Conservation (phyloP, 2,797 vertebrate species). For the Myotis pilosus region DNA sequence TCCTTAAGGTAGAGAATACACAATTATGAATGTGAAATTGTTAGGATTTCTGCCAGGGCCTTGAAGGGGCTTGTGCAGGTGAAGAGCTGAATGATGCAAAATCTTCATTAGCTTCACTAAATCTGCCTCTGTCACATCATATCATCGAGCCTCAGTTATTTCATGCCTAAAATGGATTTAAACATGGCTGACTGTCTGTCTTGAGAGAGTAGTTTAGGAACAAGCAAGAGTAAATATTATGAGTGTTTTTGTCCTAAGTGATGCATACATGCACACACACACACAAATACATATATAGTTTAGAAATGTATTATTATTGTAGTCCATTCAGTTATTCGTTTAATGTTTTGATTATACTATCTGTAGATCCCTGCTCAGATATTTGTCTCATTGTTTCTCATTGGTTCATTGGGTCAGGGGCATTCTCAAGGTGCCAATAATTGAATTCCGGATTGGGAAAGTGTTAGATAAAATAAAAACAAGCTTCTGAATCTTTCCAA, state of each 20-base stretch:
- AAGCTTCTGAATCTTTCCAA: background rate
- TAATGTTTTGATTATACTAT: background rate
- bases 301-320: background rate
- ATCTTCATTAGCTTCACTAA: background rate
- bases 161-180: slow-evolving; percentile 38
- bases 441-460: background rate
- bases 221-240: background rate
- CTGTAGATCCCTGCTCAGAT: background rate
- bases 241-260: slow-evolving; percentile 5
- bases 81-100: background rate
- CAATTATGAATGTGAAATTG: slow-evolving; percentile 2
- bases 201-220: background rate
- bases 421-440: background rate
- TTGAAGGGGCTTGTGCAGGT: background rate
- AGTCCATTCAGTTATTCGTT: background rate
- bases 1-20: slow-evolving; percentile 17
- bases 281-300: background rate
- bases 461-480: background rate
- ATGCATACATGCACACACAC: background rate
- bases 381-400: slow-evolving; percentile 1
- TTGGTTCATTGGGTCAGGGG: background rate
- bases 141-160: background rate
- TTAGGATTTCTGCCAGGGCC: background rate
- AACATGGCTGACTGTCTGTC: background rate
- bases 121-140: background rate